Percentiles rank a stretch among this genome's conserved stretches.
Conservation (phyloP, 92 coral and sea anemone genomes). For the Parazoanthus atlanticus region DNA sequence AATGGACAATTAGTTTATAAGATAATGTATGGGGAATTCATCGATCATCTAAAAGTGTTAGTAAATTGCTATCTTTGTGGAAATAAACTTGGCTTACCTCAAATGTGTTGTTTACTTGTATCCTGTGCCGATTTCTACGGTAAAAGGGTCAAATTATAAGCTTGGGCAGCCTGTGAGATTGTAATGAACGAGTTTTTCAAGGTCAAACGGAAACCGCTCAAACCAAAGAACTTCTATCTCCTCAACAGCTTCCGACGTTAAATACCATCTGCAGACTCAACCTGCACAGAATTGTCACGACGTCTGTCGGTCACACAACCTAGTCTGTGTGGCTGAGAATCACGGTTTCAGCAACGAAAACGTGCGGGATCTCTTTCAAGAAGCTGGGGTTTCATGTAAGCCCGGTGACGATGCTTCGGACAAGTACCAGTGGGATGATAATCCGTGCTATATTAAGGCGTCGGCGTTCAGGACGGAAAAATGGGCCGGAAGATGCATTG, state of each 20-base stretch:
- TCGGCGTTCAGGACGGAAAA: constrained; percentile 14
- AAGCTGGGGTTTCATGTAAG: background rate
- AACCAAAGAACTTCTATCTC: too few species aligned
- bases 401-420: background rate
- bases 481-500: constrained; percentile 33
- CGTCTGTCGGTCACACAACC: background rate
- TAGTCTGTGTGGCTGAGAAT: background rate
- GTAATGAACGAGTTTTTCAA: too few species aligned
- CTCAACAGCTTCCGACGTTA: background rate
- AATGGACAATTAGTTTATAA: too few species aligned
- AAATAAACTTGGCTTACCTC: too few species aligned
- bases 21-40: too few species aligned
- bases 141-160: too few species aligned
- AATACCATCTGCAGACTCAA: constrained; percentile 1
- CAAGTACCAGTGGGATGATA: constrained; percentile 12
- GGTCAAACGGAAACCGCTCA: too few species aligned
- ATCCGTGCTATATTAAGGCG: constrained; percentile 8
- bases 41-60: too few species aligned
- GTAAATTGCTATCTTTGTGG: too few species aligned
- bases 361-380: background rate
- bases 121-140: too few species aligned
- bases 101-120: too few species aligned
- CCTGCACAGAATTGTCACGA: constrained; percentile 22
- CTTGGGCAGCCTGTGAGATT: too few species aligned
- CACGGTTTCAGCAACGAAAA: constrained; percentile 16